These are phyloP conservation scores for Bombyx mandarina DNA, from an alignment of 1,140 invertebrate genomes.

Conservation along the genomic window DNA sequence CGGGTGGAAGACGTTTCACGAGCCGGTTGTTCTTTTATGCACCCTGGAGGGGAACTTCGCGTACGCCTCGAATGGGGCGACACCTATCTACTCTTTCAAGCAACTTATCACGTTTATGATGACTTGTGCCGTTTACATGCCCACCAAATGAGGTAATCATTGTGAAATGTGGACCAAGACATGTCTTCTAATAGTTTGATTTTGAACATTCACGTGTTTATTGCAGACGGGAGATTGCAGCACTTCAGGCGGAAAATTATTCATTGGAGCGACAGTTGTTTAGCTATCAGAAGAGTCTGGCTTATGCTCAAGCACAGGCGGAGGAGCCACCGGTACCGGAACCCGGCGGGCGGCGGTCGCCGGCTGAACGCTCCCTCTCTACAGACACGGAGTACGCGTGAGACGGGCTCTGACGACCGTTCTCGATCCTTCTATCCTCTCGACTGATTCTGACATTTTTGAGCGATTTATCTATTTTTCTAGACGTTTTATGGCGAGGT, in stretches of 20 bases:
- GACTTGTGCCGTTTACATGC: slow-evolving; percentile 87
- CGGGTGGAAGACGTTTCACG: slow-evolving; percentile 85
- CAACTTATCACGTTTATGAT: slow-evolving; percentile 90
- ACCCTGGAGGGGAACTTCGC: slow-evolving; percentile 82
- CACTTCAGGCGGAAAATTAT: slow-evolving; percentile 89
- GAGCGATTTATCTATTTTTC: slow-evolving; percentile 72
- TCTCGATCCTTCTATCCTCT: slow-evolving; percentile 55
- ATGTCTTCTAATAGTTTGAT: not conserved
- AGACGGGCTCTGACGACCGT: slow-evolving; percentile 66
- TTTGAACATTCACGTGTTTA: slow-evolving; percentile 4
- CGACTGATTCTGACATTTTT: slow-evolving; percentile 68
- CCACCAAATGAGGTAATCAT: slow-evolving; percentile 83
- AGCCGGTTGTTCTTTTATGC: slow-evolving; percentile 82
- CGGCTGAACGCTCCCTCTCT: slow-evolving; percentile 75
- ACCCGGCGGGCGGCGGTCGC: slow-evolving; percentile 60
- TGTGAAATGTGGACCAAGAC: not conserved
- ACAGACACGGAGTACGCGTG: slow-evolving; percentile 84
- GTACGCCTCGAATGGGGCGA: slow-evolving; percentile 91
- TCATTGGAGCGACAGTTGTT: slow-evolving; percentile 88
- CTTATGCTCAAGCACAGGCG: slow-evolving; percentile 78
- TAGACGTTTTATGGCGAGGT: slow-evolving; percentile 67
- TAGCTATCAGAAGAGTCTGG: slow-evolving; percentile 89
- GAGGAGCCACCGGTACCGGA: slow-evolving; percentile 67
- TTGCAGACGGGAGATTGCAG: slow-evolving; percentile 83
- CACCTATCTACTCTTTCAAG: slow-evolving; percentile 86